Evolutionary conservation across 2,888 invertebrate genomes (phyloP).

Genomic region (Litoditis marina): DNA sequence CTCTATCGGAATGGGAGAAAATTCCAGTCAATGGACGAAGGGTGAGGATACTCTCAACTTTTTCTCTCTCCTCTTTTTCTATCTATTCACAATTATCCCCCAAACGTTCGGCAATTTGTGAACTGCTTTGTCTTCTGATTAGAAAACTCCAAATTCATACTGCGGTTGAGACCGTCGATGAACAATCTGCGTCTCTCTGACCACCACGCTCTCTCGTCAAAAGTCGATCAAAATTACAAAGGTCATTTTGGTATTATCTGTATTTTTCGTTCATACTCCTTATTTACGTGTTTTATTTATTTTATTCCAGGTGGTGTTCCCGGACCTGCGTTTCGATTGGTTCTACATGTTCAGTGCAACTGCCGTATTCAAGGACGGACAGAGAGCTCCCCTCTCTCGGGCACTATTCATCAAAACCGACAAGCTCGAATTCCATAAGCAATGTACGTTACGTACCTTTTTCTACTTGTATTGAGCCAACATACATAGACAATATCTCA

Average conservation of each 20-base stretch:
- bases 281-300: no score
- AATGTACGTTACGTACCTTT: constrained; percentile 39
- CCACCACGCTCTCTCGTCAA: no score
- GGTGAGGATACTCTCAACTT: constrained; percentile 13
- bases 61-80: no score
- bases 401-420: constrained; percentile 60
- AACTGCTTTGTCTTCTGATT: no score
- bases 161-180: no score
- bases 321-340: constrained; percentile 60
- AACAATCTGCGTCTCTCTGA: no score
- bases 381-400: constrained; percentile 55
- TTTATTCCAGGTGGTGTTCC: constrained; percentile 56
- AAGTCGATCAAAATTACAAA: no score
- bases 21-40: constrained; percentile 53
- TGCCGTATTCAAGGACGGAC: constrained; percentile 57
- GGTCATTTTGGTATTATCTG: neutral
- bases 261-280: neutral
- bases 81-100: no score
- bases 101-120: no score
- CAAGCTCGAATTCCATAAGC: constrained; percentile 55
- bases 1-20: constrained; percentile 58
- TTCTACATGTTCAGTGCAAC: constrained; percentile 56
- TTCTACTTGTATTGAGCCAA: neutral
- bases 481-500: neutral
- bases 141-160: no score